Evolutionary conservation across 2,888 invertebrate species (phyloP).

Genomic region (Eustalomyia histrio): DNA sequence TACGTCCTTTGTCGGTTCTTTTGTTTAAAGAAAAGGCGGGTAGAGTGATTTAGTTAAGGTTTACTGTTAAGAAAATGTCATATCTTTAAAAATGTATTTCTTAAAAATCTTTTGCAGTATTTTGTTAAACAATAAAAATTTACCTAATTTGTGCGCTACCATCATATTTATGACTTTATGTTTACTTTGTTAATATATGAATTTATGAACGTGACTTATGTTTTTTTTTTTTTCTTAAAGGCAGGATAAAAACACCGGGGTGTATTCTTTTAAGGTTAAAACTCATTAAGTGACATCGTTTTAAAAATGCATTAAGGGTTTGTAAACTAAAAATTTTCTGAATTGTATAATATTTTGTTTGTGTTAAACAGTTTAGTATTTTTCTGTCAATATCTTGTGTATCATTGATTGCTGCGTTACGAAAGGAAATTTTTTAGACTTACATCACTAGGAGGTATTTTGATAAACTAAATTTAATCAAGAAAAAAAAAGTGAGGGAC

Average conservation of each 20-base stretch:
- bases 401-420: too few relatives aligned
- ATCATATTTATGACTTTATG: conserved; percentile 34
- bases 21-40: conserved; percentile 31
- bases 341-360: conserved; percentile 18
- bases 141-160: conserved; percentile 51
- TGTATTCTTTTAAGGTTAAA: conserved; percentile 32
- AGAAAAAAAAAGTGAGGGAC: too few relatives aligned
- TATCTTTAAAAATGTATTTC: not conserved
- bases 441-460: too few relatives aligned
- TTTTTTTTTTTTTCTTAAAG: not conserved
- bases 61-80: conserved; percentile 32
- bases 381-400: not conserved
- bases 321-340: not conserved
- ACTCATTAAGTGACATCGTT: conserved; percentile 32
- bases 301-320: not conserved
- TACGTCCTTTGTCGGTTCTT: not conserved
- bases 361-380: not conserved
- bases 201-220: conserved; percentile 40
- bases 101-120: not conserved
- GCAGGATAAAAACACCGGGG: conserved; percentile 15
- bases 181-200: not conserved
- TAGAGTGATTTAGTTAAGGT: not conserved
- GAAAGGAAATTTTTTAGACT: too few relatives aligned
- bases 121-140: conserved; percentile 24
- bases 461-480: too few relatives aligned